Conservation (phyloP, 2,888 invertebrate genomes). For the Epistrophe eligans region DNA sequence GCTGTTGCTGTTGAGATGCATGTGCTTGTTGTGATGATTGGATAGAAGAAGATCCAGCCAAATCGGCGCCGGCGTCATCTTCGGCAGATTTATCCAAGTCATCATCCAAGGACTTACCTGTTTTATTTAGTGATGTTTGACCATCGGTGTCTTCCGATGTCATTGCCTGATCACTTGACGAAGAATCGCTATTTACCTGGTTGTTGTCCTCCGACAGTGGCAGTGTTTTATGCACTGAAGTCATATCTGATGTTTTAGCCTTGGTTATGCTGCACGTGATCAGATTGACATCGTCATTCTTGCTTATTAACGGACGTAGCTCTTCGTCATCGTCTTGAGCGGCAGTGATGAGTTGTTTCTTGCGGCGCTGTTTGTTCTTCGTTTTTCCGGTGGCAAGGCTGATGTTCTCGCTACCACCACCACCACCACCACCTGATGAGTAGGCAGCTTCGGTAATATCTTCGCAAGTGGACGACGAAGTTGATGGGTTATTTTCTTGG, state of each 20-base stretch:
- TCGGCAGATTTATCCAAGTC: conserved; percentile 58
- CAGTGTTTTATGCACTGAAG: conserved; percentile 54
- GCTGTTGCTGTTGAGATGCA: conserved; percentile 69
- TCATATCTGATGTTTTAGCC: conserved; percentile 7
- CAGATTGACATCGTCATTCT: conserved; percentile 62
- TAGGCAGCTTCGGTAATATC: conserved; percentile 78
- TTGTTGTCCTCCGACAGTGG: conserved; percentile 70
- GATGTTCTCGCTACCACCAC: conserved; percentile 77
- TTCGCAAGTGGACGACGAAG: conserved; percentile 77
- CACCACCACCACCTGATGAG: conserved; percentile 78
- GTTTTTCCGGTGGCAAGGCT: conserved; percentile 79
- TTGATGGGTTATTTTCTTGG: conserved; percentile 77
- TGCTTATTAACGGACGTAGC: conserved; percentile 82
- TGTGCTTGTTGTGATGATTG: conserved; percentile 42
- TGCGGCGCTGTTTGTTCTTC: conserved; percentile 80
- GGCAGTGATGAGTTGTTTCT: conserved; percentile 77
- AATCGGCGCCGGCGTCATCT: conserved; percentile 33
- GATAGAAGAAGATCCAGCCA: conserved; percentile 39
- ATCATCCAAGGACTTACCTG: conserved; percentile 34
- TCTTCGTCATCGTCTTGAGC: conserved; percentile 81
- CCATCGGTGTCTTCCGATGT: conserved; percentile 71
- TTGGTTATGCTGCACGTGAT: conserved; percentile 42
- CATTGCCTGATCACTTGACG: conserved; percentile 69
- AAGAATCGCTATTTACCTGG: conserved; percentile 73
- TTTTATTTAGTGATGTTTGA: conserved; percentile 33